These are phyloP conservation scores for Myiotriccus ornatus DNA, from an alignment of 2,797 vertebrate genomes.

Conservation along the genomic window DNA sequence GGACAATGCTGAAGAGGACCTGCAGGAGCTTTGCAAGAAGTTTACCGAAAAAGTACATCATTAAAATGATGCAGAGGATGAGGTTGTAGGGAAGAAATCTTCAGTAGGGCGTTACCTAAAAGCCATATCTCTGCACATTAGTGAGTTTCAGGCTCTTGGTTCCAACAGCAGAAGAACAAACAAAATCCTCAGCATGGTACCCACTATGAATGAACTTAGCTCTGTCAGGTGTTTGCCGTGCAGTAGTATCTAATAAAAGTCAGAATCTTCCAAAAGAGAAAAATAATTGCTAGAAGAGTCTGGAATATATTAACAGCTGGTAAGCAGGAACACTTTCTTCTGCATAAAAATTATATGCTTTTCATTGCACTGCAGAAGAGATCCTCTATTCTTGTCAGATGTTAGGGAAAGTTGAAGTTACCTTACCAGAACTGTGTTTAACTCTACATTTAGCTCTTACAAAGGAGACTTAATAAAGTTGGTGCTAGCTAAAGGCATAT, in stretches of 20 bases:
- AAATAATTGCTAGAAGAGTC: not conserved
- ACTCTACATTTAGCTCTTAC: not conserved
- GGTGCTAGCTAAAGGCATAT: slow-evolving; percentile 46
- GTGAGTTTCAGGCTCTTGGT: not conserved
- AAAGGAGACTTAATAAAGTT: not conserved
- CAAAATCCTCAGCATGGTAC: not conserved
- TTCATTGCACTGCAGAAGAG: not conserved
- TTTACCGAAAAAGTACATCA: not conserved
- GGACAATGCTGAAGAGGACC: not conserved
- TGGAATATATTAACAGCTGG: not conserved
- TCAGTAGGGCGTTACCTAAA: not conserved
- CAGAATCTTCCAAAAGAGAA: not conserved
- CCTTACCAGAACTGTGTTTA: not conserved
- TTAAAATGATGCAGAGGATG: not conserved
- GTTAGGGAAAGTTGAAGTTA: slow-evolving; percentile 49
- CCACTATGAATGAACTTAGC: not conserved
- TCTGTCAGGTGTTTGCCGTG: not conserved
- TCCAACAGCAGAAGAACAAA: not conserved
- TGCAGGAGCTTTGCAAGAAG: not conserved
- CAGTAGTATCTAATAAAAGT: not conserved
- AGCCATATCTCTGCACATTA: not conserved
- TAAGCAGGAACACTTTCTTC: slow-evolving; percentile 29
- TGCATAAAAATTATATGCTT: not conserved
- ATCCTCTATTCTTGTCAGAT: not conserved
- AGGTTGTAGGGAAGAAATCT: not conserved